Base-by-base conservation (phyloP, 2,797 vertebrate species). In the Xyrichtys novacula region DNA sequence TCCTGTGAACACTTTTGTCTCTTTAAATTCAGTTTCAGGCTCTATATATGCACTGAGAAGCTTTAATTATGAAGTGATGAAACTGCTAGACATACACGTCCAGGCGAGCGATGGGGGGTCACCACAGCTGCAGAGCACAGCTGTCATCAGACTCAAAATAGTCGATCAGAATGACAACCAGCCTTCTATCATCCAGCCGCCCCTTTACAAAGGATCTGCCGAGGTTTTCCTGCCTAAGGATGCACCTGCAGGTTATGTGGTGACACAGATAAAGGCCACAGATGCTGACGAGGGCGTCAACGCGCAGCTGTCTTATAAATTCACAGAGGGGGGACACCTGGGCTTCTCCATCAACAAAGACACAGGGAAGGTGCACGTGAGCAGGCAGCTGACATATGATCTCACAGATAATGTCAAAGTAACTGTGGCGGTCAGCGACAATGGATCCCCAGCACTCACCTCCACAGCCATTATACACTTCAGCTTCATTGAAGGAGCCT, bases 81-180 rank as follows among this genome's bases (percentile, higher is more conserved):
- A 94, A 74, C 94, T 96, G 76, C 47, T 98, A 11, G 96, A 98
- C 74, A 83, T 98, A 36, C 93, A 95, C 54, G 85, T 99, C 58
- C 96, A 96, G 65, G 97, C 97, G 0, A 96, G 93, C 4, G 97
- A 99, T 2, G 94, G 96, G 8, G 97, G 97, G 3, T 94, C 95
- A 47, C 97, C 97, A 0, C 96, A 95, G 90, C 96, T 98, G 31
- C 96, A 96, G 86, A 95, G 94, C 87, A 96, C 91, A 29, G 93
- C 96, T 0, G 83, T 95, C 47, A 93, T 99, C 90, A 93, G 94
- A 32, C 92, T 99, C 67, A 94, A 94, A 71, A 94, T 99, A 80
- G 91, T 96, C 19, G 97, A 99, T 89, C 96, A 97, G 87, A 99
- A 99, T 0, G 97, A 99, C 88, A 97, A 99, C 71, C 91, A 95